phyloP scores from a whole-genome alignment of 2,113 vertebrate genomes.

The Grallaria varia region DNA sequence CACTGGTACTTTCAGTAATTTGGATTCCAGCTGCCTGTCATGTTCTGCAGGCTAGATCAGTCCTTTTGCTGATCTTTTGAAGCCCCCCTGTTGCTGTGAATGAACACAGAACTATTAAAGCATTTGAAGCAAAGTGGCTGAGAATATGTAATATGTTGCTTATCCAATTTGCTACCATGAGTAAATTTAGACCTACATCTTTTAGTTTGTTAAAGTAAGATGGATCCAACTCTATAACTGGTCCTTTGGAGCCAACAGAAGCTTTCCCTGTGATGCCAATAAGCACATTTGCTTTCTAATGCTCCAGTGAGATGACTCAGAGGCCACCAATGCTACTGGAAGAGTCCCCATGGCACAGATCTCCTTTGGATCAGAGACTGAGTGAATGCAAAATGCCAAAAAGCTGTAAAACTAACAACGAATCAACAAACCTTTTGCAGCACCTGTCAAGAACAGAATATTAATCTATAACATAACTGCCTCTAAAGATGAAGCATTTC shows the following conservation, averaged over 20 bases:
- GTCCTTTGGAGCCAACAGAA: neutral
- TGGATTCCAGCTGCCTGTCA: neutral
- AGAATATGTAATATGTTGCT: neutral
- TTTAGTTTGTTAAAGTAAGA: neutral
- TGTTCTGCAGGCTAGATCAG: neutral
- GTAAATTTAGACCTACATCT: neutral
- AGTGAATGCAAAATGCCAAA: neutral
- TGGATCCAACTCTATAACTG: neutral
- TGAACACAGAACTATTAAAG: neutral
- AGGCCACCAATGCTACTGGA: neutral
- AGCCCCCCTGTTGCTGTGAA: neutral
- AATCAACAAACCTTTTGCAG: neutral
- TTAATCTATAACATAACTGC: neutral
- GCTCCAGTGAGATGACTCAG: neutral
- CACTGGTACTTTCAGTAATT: neutral
- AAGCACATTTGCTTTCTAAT: neutral
- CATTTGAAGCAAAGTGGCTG: neutral
- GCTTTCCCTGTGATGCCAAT: neutral
- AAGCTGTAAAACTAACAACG: neutral
- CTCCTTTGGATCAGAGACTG: neutral
- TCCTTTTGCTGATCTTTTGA: neutral
- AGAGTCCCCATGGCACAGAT: neutral
- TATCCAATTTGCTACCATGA: neutral
- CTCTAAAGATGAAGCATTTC: slow-evolving; percentile 12
- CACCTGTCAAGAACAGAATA: neutral